These are phyloP conservation scores for Caenorhabditis sulstoni DNA, from an alignment of 2,888 invertebrate genomes.

Conservation along the genomic window DNA sequence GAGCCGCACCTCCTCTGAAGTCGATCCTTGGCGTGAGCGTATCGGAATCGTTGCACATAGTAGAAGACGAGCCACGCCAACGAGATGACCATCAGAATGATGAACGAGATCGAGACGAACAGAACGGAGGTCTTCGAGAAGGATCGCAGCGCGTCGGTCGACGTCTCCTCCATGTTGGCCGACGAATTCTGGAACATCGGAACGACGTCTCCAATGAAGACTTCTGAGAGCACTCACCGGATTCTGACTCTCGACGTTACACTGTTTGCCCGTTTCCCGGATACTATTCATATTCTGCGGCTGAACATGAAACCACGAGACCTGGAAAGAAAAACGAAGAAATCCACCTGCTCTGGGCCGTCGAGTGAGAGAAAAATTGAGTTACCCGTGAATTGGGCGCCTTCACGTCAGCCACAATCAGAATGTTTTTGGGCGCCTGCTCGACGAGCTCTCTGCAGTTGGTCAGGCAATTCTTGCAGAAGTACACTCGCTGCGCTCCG, in stretches of 20 bases:
- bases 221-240: conserved; percentile 14
- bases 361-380: too few relatives aligned
- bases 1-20: conserved; percentile 86
- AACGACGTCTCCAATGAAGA: not conserved
- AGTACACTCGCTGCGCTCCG: conserved; percentile 43
- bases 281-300: not conserved
- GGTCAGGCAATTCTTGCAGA: conserved; percentile 39
- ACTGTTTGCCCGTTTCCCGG: conserved; percentile 36
- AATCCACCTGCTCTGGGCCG: not conserved
- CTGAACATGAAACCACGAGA: conserved; percentile 45
- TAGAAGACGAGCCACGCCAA: conserved; percentile 96
- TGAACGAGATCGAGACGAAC: conserved; percentile 95
- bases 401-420: conserved; percentile 38
- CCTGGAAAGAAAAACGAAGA: too few relatives aligned
- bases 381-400: conserved; percentile 36
- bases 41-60: conserved; percentile 94
- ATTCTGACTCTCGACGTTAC: conserved; percentile 39
- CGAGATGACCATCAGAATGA: conserved; percentile 88
- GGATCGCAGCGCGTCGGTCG: conserved; percentile 66
- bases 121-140: conserved; percentile 84
- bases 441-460: conserved; percentile 26
- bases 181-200: conserved; percentile 3
- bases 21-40: conserved; percentile 94
- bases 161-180: conserved; percentile 23
- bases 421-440: conserved; percentile 29